These are phyloP conservation scores for Drosophila insularis DNA, from an alignment of 1,140 invertebrate species.

Conservation along the genomic window DNA sequence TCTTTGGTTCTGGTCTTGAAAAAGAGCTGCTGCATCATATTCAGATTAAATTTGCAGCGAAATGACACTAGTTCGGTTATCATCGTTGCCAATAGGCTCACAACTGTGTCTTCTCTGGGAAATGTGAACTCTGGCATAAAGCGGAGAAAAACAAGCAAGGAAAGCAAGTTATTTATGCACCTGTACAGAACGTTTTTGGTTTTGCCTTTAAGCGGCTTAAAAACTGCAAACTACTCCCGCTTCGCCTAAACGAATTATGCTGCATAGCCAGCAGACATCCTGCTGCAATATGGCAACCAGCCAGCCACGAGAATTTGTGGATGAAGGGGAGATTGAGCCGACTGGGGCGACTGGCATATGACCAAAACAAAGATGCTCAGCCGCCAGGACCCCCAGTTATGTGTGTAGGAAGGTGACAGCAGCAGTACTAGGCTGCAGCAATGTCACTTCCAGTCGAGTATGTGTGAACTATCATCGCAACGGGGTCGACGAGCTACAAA, in stretches of 20 bases:
- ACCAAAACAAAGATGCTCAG: slow-evolving; percentile 26
- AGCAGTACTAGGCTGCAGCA: slow-evolving; percentile 19
- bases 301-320: not conserved
- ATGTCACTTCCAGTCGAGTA: slow-evolving; percentile 15
- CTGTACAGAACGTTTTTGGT: slow-evolving; percentile 13
- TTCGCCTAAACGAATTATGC: slow-evolving; percentile 56
- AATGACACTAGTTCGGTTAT: not conserved
- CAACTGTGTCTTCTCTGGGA: not conserved
- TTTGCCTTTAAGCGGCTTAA: slow-evolving; percentile 61
- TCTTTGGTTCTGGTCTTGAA: not conserved
- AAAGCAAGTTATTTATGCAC: slow-evolving; percentile 46
- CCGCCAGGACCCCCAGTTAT: not conserved
- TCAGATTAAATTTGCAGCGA: not conserved
- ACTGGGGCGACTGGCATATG: slow-evolving; percentile 26
- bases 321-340: not conserved
- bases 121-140: not conserved
- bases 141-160: not conserved
- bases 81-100: slow-evolving; percentile 1
- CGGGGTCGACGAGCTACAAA: not conserved
- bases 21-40: not conserved
- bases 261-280: slow-evolving; percentile 34
- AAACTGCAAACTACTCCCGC: slow-evolving; percentile 21
- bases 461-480: slow-evolving; percentile 43
- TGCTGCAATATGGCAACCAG: slow-evolving; percentile 3
- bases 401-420: slow-evolving; percentile 61